These are phyloP conservation scores for Riparia riparia DNA, from an alignment of 2,113 vertebrate species.

Conservation along the genomic window DNA sequence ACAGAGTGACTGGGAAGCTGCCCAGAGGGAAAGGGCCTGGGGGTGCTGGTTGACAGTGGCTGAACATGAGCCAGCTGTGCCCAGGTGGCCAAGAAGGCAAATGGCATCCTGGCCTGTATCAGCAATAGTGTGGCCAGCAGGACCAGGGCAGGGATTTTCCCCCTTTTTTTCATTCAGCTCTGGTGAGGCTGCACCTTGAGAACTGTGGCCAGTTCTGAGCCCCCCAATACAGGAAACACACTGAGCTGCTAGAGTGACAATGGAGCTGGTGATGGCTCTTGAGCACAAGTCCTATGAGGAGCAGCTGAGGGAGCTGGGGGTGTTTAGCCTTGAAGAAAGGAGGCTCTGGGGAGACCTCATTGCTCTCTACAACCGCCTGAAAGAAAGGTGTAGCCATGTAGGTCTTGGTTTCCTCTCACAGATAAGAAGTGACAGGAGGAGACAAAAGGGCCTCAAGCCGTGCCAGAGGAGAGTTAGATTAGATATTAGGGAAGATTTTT, in stretches of 20 bases:
- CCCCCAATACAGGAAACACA: neutral
- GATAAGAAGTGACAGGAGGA: neutral
- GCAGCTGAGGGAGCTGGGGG: neutral
- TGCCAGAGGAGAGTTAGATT: neutral
- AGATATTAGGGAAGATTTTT: neutral
- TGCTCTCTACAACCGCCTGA: neutral
- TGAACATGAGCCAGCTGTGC: neutral
- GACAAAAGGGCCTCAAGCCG: neutral
- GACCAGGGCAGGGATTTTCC: neutral
- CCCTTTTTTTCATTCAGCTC: neutral
- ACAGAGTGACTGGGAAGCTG: neutral
- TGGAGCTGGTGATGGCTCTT: neutral
- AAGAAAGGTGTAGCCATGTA: neutral
- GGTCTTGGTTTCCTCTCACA: neutral
- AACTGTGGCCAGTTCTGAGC: neutral
- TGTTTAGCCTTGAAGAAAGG: neutral
- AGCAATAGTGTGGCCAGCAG: neutral
- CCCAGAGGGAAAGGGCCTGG: neutral
- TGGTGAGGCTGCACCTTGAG: accelerated
- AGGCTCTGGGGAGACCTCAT: too few species aligned
- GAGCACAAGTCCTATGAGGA: neutral
- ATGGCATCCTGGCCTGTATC: neutral
- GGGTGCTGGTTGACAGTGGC: neutral
- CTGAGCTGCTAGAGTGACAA: neutral
- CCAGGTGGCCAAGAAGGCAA: neutral